Evolutionary conservation across 1,140 invertebrate genomes (phyloP), one percentile per base, ranked within the genome.

Genomic region (Drosophila lacertosa): DNA sequence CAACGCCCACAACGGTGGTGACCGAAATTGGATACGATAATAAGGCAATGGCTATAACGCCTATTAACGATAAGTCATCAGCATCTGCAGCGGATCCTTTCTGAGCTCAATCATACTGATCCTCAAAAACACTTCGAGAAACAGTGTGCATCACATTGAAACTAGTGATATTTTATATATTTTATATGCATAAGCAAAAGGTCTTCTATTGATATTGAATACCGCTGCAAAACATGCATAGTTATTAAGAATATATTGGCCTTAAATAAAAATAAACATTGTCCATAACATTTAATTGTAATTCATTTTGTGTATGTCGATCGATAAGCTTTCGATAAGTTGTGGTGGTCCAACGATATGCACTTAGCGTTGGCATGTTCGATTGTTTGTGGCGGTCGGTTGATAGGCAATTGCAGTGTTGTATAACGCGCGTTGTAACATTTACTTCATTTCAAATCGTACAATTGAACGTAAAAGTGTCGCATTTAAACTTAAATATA

Each of bases 21-120:
- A 75, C 80, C 6, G 90, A 91, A 53, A 53, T 83, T 15, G 65
- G 66, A 0, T 91, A 91, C 35, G 90, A 91, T 54, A 91, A 91
- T 66, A 77, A 86, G 55, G 90, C 74, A 9, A 76, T 91, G 57
- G 90, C 82, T 40, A 69, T 91, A 13, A 91, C 90, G 50, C 90
- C 90, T 13, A 73, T 89, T 15, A 65, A 74, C 6, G 90, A 91
- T 29, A 91, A 90, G 22, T 70, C 90, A 20, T 40, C 59, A 45
- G 16, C 71, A 26, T 35, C 62, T 13, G 54, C 33, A n/a, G 24
- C 33, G 16, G 29, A 44, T 6, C 73, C 47, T 16, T 90, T 90
- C 20, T 89, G 68, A 77, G n/a, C 18, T 45, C 4, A 26, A 4
- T 6, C 54, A 0, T 11, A 9, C 32, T n/a, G 29, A 58, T n/a